Evolutionary conservation across 2,888 invertebrate species (phyloP).

Genomic region (Cacoxenus indagator): DNA sequence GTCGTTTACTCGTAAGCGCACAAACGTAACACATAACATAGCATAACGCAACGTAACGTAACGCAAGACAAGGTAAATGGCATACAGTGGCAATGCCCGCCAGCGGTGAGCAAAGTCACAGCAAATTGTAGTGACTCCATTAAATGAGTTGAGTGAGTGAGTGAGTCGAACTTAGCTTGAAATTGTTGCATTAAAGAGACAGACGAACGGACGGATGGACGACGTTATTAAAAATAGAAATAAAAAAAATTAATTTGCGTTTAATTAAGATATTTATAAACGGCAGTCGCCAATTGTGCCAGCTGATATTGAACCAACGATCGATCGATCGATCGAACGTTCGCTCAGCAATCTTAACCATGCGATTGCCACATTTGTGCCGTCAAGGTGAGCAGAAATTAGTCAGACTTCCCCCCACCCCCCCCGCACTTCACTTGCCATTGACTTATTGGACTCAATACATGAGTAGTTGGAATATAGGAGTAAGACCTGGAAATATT

Average conservation of each 20-base stretch:
- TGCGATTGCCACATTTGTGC: not conserved
- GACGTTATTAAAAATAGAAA: not conserved
- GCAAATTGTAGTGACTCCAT: too few species aligned
- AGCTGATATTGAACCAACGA: not conserved
- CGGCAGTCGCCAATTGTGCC: constrained; percentile 37
- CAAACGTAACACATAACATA: not conserved
- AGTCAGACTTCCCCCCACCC: not conserved
- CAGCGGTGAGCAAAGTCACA: too few species aligned
- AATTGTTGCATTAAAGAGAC: not conserved
- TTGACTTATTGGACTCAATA: too few species aligned
- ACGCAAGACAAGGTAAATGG: not conserved
- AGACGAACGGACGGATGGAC: not conserved
- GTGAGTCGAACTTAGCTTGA: not conserved
- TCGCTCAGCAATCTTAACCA: too few species aligned
- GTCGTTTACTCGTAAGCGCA: not conserved
- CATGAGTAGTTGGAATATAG: too few species aligned
- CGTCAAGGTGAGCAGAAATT: not conserved
- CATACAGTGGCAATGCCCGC: too few species aligned
- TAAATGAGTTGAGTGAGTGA: not conserved
- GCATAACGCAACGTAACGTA: not conserved
- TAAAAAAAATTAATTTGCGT: constrained; percentile 19
- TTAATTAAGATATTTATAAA: constrained; percentile 56
- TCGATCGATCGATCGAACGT: not conserved
- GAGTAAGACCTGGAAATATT: too few species aligned
- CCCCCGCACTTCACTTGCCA: not conserved